These are phyloP conservation scores for Leptocoma aspasia DNA, from an alignment of 2,113 vertebrate genomes.

Conservation along the genomic window DNA sequence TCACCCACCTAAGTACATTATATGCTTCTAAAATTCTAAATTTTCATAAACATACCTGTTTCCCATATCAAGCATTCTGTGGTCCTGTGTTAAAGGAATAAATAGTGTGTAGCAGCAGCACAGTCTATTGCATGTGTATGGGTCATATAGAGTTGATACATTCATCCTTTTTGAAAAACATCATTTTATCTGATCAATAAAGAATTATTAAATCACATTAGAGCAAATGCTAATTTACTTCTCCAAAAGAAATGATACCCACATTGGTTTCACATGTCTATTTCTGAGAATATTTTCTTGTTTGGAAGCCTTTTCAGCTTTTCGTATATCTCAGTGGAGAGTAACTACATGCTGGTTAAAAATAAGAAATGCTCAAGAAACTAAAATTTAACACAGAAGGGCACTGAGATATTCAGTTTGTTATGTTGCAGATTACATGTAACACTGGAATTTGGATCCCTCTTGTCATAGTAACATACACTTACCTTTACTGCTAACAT, in stretches of 20 bases:
- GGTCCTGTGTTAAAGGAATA: neutral
- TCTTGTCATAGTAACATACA: neutral
- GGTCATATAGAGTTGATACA: neutral
- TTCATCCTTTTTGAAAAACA: neutral
- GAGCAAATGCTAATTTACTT: neutral
- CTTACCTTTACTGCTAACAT: neutral
- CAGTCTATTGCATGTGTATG: neutral
- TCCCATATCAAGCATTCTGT: neutral
- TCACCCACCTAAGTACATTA: no score
- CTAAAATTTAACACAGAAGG: neutral
- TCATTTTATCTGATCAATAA: neutral
- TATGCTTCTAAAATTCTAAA: no score
- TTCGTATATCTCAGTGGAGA: neutral
- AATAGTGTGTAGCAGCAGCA: neutral
- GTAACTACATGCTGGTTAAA: neutral
- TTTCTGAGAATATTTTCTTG: neutral
- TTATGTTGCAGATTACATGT: neutral
- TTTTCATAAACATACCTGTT: no score
- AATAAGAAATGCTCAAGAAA: neutral
- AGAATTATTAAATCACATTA: neutral
- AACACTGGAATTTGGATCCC: neutral
- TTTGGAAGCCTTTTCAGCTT: neutral
- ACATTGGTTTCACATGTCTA: neutral
- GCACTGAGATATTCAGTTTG: neutral
- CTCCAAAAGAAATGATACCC: neutral